Conservation (phyloP, 2,888 invertebrate genomes). For the Eupithecia vulgata region DNA sequence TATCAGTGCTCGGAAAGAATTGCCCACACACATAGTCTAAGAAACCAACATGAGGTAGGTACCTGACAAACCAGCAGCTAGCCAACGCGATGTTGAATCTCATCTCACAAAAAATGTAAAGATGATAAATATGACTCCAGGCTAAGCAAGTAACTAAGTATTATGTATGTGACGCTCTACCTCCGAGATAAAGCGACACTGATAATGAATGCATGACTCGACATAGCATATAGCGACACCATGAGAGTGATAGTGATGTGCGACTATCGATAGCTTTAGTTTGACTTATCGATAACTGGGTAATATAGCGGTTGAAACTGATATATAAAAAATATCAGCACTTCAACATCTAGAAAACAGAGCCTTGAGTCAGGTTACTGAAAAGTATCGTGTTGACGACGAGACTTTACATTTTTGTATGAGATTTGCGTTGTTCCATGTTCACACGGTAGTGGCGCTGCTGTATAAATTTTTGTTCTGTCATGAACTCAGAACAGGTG, state of each 20-base stretch:
- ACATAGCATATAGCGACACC: conserved; percentile 46
- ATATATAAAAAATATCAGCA: not conserved
- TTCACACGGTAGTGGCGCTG: not conserved
- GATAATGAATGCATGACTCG: conserved; percentile 62
- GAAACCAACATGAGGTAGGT: not conserved
- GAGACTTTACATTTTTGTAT: too few relatives aligned
- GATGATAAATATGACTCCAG: conserved; percentile 1
- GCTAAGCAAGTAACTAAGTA: not conserved
- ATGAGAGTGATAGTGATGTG: conserved; percentile 52
- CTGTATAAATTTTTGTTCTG: not conserved
- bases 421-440: too few relatives aligned
- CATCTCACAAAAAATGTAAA: not conserved
- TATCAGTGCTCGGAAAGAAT: too few relatives aligned
- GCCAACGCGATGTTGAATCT: not conserved
- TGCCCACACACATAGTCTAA: not conserved
- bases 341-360: not conserved
- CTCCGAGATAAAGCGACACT: conserved; percentile 47
- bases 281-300: conserved; percentile 25
- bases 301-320: conserved; percentile 1
- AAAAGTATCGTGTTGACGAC: not conserved
- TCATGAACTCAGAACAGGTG: not conserved
- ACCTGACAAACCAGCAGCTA: not conserved
- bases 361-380: too few relatives aligned
- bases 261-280: conserved; percentile 9
- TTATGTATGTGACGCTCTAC: conserved; percentile 36